Conservation (phyloP, 2,888 invertebrate genomes). For the Phoenoteleia sp. region DNA sequence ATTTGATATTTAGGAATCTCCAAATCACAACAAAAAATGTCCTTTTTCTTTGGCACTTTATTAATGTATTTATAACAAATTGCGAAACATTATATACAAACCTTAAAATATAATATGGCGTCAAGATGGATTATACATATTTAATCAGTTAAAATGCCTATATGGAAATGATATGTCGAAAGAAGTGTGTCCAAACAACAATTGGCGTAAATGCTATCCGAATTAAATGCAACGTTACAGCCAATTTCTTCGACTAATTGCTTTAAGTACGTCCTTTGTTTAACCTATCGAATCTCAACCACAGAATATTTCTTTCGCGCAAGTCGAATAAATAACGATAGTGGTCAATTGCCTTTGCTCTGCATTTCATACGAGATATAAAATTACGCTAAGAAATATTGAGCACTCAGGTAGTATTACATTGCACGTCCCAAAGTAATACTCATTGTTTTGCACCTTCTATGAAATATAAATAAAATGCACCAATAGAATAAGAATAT, state of each 20-base stretch:
- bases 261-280: conserved; percentile 34
- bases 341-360: conserved; percentile 24
- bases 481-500: background rate
- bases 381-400: conserved; percentile 22
- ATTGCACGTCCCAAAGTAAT: conserved; percentile 49
- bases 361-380: conserved; percentile 7
- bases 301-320: background rate
- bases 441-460: conserved; percentile 36
- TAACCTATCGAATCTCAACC: conserved; percentile 1
- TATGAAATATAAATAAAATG: background rate
- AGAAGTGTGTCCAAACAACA: background rate
- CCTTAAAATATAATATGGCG: conserved; percentile 83
- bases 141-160: conserved; percentile 73
- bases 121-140: conserved; percentile 61
- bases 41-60: conserved; percentile 88
- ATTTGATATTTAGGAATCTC: too few relatives aligned
- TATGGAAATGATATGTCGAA: conserved; percentile 72
- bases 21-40: background rate
- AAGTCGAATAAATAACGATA: conserved; percentile 23
- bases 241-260: conserved; percentile 4
- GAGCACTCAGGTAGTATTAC: conserved; percentile 49
- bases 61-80: conserved; percentile 82
- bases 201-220: conserved; percentile 23
- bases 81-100: conserved; percentile 81
- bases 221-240: conserved; percentile 37